phyloP scores from a whole-genome alignment of 2,113 vertebrate genomes.

The Pollimyrus isidori region DNA sequence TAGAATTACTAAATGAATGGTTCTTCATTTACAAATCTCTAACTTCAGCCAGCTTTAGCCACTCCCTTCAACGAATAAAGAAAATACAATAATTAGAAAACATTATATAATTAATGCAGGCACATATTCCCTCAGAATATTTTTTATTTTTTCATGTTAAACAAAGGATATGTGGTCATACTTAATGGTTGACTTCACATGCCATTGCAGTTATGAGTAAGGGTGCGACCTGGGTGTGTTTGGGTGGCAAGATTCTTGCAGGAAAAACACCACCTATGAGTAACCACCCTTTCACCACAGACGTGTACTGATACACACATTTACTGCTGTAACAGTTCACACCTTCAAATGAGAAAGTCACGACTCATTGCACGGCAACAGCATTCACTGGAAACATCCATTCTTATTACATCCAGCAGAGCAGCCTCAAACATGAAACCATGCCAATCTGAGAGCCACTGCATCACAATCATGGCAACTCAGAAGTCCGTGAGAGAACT shows the following conservation, averaged over 20 bases:
- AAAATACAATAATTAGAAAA: background rate
- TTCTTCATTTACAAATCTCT: background rate
- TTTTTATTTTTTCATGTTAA: background rate
- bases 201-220: background rate
- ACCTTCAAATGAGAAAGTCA: background rate
- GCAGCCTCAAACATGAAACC: background rate
- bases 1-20: slow-evolving; percentile 1
- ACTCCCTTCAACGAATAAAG: background rate
- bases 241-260: background rate
- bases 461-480: background rate
- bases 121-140: background rate
- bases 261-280: background rate
- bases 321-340: background rate
- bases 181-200: background rate
- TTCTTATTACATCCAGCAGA: background rate
- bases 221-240: slow-evolving; percentile 10
- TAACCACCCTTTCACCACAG: background rate
- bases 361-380: background rate
- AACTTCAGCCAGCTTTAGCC: background rate
- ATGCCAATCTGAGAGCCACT: background rate
- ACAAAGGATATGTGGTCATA: background rate
- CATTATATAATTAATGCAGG: background rate
- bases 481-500: background rate
- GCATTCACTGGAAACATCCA: background rate
- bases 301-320: background rate